Percentiles rank a stretch among this genome's conserved stretches.
phyloP scores from a whole-genome alignment of 1,140 invertebrate species.

The Babylonia areolata region DNA sequence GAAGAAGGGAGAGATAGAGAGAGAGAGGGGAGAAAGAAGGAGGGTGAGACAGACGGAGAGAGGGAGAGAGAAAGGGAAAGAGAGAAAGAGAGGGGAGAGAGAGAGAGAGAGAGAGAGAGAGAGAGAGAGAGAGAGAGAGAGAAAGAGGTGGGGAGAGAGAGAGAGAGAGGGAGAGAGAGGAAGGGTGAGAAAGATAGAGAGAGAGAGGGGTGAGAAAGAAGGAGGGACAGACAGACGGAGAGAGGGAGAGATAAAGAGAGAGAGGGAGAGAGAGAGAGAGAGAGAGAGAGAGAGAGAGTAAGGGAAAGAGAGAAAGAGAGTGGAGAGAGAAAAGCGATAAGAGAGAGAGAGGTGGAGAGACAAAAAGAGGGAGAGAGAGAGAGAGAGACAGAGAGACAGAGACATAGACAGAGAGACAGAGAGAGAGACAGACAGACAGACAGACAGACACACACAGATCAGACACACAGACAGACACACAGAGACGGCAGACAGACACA shows the following conservation, averaged over 20 bases:
- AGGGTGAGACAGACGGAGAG: too few relatives aligned
- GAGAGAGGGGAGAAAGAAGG: too few relatives aligned
- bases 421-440: slow-evolving; percentile 4
- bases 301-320: background rate
- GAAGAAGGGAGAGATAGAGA: too few relatives aligned
- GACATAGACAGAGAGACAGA: background rate
- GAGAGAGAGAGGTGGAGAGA: slow-evolving; percentile 15
- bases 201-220: slow-evolving; percentile 10
- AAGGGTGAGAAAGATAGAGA: background rate
- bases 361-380: slow-evolving; percentile 13
- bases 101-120: background rate
- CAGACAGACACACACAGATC: too few relatives aligned
- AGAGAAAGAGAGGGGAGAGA: too few relatives aligned
- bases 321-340: background rate
- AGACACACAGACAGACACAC: slow-evolving; percentile 3
- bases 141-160: too few relatives aligned
- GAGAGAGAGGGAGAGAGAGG: slow-evolving; percentile 5
- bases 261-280: background rate
- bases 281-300: slow-evolving; percentile 9
- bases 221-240: slow-evolving; percentile 3
- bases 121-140: background rate
- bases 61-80: too few relatives aligned
- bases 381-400: slow-evolving; percentile 13
- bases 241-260: background rate
- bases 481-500: too few relatives aligned